Evolutionary conservation across 2,888 invertebrate species (phyloP), one percentile per base, ranked within the genome.

Genomic region (Phragmatobia fuliginosa): DNA sequence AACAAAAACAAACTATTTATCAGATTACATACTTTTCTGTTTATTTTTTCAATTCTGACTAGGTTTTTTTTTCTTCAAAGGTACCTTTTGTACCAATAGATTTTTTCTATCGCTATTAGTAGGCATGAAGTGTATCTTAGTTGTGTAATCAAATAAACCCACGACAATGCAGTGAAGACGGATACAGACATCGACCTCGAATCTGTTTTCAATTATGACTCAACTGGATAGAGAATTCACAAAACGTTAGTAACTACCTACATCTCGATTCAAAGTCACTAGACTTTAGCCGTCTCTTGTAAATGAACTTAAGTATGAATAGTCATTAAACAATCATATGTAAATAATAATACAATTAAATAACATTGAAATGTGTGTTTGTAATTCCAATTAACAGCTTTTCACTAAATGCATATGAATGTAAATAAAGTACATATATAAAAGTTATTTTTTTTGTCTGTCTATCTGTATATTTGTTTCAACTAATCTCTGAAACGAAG

Each of bases 111-210:
- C 70, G 18, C 59, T 75, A 82, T 80, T 74, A 73, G 68, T 71
- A 63, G 59, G 62, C 62, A 66, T 28, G 31, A 66, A 66, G 66
- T 66, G 36, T 60, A 70, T 65, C 11, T 72, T 8, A 56, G 71
- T 88, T 82, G 78, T 84, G 86, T 84, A 85, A 88, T 81, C 76
- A 71, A 80, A 81, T 76, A 78, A 79, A 80, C 78, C 68, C 41
- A 62, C 67, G 66, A 60, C 63, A 70, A 76, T 82, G 82, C 76
- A 82, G 69, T 77, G 80, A 85, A 92, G 88, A 87, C 92, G 93
- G 92, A 92, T 93, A 83, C 84, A 72, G 80, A 80, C 79, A 80
- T 72, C 80, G 91, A 83, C 94, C 94, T 94, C 92, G 87, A 79
- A 85, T 85, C 82, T 84, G 85, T 90, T 91, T 88, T 85, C 85